Evolutionary conservation across 2,113 vertebrate genomes (phyloP), one percentile per base, ranked within the genome.

Genomic region (Gasterosteus aculeatus): DNA sequence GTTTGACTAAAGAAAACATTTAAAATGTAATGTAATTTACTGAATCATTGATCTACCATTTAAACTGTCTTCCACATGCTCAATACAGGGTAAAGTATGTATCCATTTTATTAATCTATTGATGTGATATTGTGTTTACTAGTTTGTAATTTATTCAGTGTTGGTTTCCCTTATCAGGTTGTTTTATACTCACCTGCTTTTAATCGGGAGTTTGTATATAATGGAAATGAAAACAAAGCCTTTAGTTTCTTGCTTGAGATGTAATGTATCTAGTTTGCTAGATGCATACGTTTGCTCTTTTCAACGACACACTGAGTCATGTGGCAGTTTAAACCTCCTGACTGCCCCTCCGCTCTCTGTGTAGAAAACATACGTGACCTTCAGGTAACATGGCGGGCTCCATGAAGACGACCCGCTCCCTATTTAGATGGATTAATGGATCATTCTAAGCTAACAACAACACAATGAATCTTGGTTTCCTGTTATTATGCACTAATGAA

Each of bases 21-120:
- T 85, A 81, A 83, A 79, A 70, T 86, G 79, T 70, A 26, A 66
- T 90, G 75, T 85, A 79, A 82, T 81, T 58, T 85, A 84, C 74
- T 89, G 77, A 90, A 92, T 91, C 72, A 84, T 91, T 69, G 70
- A 91, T 88, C 88, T 67, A 92, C 90, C 75, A 89, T 92, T 87
- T 76, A 85, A 93, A 92, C 87, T 93, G 89, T 94, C 85, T 93
- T 91, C 91, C 87, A 94, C 87, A 92, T 90, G 89, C 83, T 88
- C 88, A 91, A 86, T 94, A 81, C 92, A 94, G 93, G 93, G 93
- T 91, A 92, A 93, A 94, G 93, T 94, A 94, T 90, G 93, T 94
- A 94, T 94, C 83, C 78, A 91, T 83, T 93, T 92, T 86, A 89
- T 93, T 91, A 88, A 87, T 93, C 59, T 89, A 86, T 89, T 89